Evolutionary conservation across 2,888 invertebrate genomes (phyloP).

Genomic region (Hesperia comma): DNA sequence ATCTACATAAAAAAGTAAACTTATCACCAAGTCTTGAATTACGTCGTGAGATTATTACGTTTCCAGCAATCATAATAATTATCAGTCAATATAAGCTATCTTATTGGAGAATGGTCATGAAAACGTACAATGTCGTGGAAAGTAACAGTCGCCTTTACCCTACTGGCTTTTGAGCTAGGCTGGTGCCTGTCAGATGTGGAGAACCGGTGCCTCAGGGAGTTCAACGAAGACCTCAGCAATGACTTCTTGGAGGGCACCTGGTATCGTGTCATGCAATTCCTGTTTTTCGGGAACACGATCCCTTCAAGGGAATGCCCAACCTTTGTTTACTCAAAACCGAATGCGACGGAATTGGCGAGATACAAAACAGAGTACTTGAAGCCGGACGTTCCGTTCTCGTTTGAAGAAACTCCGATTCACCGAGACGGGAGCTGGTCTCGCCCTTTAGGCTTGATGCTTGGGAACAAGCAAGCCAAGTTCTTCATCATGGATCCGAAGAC

Average conservation of each 20-base stretch:
- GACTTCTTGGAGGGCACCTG: constrained; percentile 21
- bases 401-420: background rate
- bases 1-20: too few species aligned
- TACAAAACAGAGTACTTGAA: constrained; percentile 1
- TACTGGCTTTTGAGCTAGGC: background rate
- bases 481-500: background rate
- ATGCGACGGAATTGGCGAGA: background rate
- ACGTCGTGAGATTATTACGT: too few species aligned
- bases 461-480: constrained; percentile 20
- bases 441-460: constrained; percentile 1
- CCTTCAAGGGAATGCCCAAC: background rate
- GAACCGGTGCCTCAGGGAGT: background rate
- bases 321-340: background rate
- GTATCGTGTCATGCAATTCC: constrained; percentile 1
- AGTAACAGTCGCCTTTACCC: background rate
- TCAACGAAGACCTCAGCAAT: constrained; percentile 11
- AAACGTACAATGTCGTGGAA: constrained; percentile 7
- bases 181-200: constrained; percentile 14
- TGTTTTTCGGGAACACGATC: background rate
- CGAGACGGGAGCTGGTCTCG: background rate
- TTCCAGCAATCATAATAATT: background rate
- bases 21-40: too few species aligned
- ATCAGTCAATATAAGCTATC: background rate
- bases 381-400: background rate
- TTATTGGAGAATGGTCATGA: background rate